phyloP scores from a whole-genome alignment of 2,888 invertebrate species.

The Drosophila pseudotalamancana region DNA sequence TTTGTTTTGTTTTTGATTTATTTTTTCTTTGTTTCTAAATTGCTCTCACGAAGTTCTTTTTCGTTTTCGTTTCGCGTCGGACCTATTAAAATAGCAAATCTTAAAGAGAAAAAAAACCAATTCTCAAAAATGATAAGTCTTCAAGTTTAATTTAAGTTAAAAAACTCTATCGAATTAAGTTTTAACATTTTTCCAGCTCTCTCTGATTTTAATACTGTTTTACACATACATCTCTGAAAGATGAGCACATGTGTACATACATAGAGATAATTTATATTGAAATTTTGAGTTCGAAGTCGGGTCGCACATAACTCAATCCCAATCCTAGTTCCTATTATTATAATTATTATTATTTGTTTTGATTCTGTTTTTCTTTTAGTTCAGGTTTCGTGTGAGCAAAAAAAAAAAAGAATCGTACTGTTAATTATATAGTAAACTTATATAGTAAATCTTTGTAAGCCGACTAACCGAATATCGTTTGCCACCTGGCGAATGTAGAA shows the following conservation, averaged over 20 bases:
- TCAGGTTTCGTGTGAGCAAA: constrained; percentile 14
- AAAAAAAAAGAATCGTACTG: not conserved
- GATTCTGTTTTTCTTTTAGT: constrained; percentile 7
- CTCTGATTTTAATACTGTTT: too few relatives aligned
- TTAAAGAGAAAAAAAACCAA: not conserved
- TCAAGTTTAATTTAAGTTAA: too few relatives aligned
- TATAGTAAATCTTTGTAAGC: constrained; percentile 21
- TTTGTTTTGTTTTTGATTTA: not conserved
- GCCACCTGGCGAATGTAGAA: constrained; percentile 49
- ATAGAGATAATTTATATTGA: too few relatives aligned
- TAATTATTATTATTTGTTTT: not conserved
- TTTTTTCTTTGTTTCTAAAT: not conserved
- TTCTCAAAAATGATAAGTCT: too few relatives aligned
- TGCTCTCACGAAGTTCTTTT: constrained; percentile 1
- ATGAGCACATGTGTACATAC: too few relatives aligned
- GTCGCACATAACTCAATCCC: too few relatives aligned
- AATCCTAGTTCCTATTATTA: not conserved
- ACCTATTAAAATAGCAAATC: too few relatives aligned
- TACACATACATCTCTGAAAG: too few relatives aligned
- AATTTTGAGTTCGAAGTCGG: too few relatives aligned
- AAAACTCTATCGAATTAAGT: too few relatives aligned
- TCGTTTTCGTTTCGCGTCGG: not conserved
- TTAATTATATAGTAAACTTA: constrained; percentile 6
- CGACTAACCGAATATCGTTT: constrained; percentile 50
- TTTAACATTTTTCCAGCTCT: too few relatives aligned